These are phyloP conservation scores for Spondyliosoma cantharus DNA, from an alignment of 2,797 vertebrate genomes.

Conservation along the genomic window DNA sequence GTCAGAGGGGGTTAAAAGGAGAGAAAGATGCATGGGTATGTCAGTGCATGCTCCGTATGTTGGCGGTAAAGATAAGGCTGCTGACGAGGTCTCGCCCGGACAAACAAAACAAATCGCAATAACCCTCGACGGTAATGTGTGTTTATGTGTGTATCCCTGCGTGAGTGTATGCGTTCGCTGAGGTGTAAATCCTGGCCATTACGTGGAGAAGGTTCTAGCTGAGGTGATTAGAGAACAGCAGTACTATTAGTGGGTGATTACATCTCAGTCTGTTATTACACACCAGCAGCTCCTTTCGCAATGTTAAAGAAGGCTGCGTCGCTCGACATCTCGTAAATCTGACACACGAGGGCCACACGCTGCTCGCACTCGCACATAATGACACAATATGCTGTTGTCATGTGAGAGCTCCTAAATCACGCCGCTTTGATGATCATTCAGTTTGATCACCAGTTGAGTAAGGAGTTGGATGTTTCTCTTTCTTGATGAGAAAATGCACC, in stretches of 20 bases:
- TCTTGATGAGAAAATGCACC: slow-evolving; percentile 8
- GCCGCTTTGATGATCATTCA: slow-evolving; percentile 43
- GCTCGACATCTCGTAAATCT: slow-evolving; percentile 70
- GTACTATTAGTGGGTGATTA: slow-evolving; percentile 73
- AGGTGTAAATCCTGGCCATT: slow-evolving; percentile 61
- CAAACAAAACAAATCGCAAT: slow-evolving; percentile 37
- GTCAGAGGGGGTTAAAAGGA: slow-evolving; percentile 38
- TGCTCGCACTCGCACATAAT: slow-evolving; percentile 40
- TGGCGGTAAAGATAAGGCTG: slow-evolving; percentile 36
- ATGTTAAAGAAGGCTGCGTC: slow-evolving; percentile 50
- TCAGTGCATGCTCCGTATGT: slow-evolving; percentile 30
- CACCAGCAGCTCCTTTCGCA: slow-evolving; percentile 56
- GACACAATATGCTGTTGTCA: slow-evolving; percentile 53
- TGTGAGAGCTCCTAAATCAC: slow-evolving; percentile 29
- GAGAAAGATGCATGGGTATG: slow-evolving; percentile 39
- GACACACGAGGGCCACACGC: slow-evolving; percentile 56
- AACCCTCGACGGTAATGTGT: slow-evolving; percentile 47
- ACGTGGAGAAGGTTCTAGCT: slow-evolving; percentile 51
- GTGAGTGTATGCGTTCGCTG: slow-evolving; percentile 44
- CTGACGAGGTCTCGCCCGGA: slow-evolving; percentile 30
- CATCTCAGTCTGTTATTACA: slow-evolving; percentile 69
- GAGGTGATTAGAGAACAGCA: slow-evolving; percentile 68
- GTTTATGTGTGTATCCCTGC: slow-evolving; percentile 39
- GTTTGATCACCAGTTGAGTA: slow-evolving; percentile 41
- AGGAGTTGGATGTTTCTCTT: slow-evolving; percentile 29